phyloP scores from a whole-genome alignment of 2,113 vertebrate species.

The Nothoprocta pentlandii region DNA sequence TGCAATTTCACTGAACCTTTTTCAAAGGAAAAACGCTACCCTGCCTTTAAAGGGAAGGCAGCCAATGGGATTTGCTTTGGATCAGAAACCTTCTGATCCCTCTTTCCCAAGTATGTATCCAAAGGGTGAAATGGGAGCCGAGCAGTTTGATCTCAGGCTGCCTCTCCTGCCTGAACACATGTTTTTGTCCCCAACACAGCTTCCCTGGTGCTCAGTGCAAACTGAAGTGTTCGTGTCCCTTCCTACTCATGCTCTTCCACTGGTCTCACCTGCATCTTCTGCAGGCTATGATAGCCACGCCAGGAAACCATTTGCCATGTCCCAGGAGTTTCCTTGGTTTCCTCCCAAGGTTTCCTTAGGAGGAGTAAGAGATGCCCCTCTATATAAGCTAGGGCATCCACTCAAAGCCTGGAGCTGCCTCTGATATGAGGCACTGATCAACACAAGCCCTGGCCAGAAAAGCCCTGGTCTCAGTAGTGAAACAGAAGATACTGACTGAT shows the following conservation, averaged over 20 bases:
- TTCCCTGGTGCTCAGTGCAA: rapidly evolving
- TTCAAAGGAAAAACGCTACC: background rate
- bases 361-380: background rate
- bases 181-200: background rate
- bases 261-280: rapidly evolving
- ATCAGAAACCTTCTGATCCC: background rate
- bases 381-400: background rate
- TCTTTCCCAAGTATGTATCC: background rate
- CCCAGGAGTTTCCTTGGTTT: background rate
- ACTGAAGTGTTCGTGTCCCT: rapidly evolving
- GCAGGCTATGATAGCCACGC: rapidly evolving
- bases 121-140: background rate
- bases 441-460: background rate
- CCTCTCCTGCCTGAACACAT: background rate
- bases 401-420: background rate
- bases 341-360: background rate
- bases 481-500: background rate
- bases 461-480: background rate
- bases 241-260: background rate
- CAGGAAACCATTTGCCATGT: background rate
- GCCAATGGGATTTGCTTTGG: background rate
- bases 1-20: background rate
- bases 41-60: background rate
- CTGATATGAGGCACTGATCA: background rate
- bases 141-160: background rate